Percentiles rank a stretch among this genome's conserved stretches.
Evolutionary conservation across 2,113 vertebrate species (phyloP).

Genomic region (Sminthopsis crassicaudata): DNA sequence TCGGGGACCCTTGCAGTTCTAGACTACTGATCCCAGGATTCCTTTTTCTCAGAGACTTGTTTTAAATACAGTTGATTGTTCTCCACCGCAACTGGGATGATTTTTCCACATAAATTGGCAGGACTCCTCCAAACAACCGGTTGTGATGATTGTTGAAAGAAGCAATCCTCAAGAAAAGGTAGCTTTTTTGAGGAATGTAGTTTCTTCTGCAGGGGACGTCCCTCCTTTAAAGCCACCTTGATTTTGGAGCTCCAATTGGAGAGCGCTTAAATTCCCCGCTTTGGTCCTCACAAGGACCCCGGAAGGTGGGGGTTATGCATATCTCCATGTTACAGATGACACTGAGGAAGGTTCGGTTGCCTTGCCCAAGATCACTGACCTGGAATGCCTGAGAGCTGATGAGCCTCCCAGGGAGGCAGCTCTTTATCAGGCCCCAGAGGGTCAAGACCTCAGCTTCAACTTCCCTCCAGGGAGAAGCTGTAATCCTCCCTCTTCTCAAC

Average conservation of each 20-base stretch:
- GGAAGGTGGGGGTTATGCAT: neutral
- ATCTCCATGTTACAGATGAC: neutral
- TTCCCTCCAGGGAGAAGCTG: neutral
- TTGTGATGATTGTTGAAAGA: neutral
- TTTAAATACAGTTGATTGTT: neutral
- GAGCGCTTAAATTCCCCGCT: too few relatives aligned
- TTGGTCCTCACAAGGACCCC: neutral
- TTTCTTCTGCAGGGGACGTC: too few relatives aligned
- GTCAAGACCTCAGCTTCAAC: neutral
- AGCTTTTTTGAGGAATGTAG: too few relatives aligned
- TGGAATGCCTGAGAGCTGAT: too few relatives aligned
- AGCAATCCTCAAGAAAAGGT: neutral
- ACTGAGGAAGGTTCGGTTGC: neutral
- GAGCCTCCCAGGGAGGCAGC: too few relatives aligned
- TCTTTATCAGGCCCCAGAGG: neutral
- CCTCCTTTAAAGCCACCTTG: neutral
- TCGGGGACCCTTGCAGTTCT: neutral
- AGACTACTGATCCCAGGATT: neutral
- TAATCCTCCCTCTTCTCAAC: neutral
- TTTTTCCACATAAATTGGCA: neutral
- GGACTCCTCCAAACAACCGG: neutral
- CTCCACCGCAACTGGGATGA: neutral
- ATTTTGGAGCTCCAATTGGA: neutral
- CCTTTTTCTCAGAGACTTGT: neutral
- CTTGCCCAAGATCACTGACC: too few relatives aligned